Evolutionary conservation across 1,140 invertebrate species (phyloP).

Genomic region (Tetramorium alpestre): DNA sequence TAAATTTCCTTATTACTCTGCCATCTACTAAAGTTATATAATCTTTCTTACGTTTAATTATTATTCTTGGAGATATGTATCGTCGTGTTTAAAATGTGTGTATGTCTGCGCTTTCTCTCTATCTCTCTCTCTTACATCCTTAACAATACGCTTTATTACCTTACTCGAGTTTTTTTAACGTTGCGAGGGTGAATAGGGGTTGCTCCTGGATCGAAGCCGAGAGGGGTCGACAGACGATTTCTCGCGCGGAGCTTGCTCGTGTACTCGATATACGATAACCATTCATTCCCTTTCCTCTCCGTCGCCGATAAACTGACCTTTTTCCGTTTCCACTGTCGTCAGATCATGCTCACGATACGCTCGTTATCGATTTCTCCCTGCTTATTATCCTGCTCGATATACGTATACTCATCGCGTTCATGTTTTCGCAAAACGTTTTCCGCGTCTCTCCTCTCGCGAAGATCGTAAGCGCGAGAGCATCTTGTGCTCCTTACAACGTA

Average conservation of each 20-base stretch:
- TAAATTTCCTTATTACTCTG: conserved; percentile 67
- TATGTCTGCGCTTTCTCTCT: conserved; percentile 56
- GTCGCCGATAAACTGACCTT: conserved; percentile 14
- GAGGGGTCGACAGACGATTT: conserved; percentile 51
- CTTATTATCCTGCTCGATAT: conserved; percentile 28
- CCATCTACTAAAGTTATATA: conserved; percentile 76
- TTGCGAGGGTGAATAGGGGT: conserved; percentile 40
- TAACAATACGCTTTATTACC: conserved; percentile 32
- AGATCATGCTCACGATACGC: conserved; percentile 2
- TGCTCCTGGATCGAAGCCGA: conserved; percentile 43
- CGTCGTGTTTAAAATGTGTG: conserved; percentile 79
- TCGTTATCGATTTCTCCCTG: not conserved
- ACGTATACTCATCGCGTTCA: conserved; percentile 6
- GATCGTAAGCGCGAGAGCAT: not conserved
- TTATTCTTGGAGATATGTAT: conserved; percentile 86
- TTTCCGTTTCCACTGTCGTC: conserved; percentile 19
- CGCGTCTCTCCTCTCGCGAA: conserved; percentile 14
- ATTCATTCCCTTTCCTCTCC: conserved; percentile 18
- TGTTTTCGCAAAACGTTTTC: not conserved
- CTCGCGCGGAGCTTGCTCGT: not conserved
- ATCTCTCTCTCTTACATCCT: conserved; percentile 22
- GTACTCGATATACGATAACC: not conserved
- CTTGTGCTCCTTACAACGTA: conserved; percentile 17
- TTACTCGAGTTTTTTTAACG: conserved; percentile 28
- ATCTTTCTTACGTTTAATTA: conserved; percentile 84